Conservation (phyloP, 2,888 invertebrate species). For the Didymodactylos carnosus region DNA sequence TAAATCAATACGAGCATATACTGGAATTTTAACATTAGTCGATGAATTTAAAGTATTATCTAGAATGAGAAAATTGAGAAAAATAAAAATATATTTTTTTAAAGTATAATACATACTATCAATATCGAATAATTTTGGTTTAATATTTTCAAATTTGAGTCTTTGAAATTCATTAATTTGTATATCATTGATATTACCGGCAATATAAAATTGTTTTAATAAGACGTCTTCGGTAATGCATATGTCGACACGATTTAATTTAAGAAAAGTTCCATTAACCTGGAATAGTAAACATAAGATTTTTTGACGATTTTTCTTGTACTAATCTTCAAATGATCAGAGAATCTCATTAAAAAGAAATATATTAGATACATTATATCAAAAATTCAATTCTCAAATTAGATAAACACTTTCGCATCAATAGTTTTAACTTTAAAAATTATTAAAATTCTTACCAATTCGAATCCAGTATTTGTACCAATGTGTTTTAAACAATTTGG, state of each 20-base stretch:
- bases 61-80: too few relatives aligned
- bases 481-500: neutral
- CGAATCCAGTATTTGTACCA: neutral
- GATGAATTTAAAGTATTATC: neutral
- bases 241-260: neutral
- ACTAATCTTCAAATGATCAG: too few relatives aligned
- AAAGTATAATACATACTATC: too few relatives aligned
- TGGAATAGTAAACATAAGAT: neutral
- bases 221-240: neutral
- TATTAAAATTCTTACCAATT: too few relatives aligned
- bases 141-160: neutral
- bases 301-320: too few relatives aligned
- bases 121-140: neutral
- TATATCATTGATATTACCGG: neutral
- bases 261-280: neutral
- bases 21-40: neutral
- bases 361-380: too few relatives aligned
- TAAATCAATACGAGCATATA: neutral
- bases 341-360: too few relatives aligned
- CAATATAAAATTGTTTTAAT: neutral
- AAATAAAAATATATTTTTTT: neutral
- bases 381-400: too few relatives aligned
- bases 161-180: neutral
- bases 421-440: too few relatives aligned
- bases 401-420: too few relatives aligned